These are phyloP conservation scores for Cryptocephalus moraei DNA, from an alignment of 2,888 invertebrate genomes.

Conservation along the genomic window DNA sequence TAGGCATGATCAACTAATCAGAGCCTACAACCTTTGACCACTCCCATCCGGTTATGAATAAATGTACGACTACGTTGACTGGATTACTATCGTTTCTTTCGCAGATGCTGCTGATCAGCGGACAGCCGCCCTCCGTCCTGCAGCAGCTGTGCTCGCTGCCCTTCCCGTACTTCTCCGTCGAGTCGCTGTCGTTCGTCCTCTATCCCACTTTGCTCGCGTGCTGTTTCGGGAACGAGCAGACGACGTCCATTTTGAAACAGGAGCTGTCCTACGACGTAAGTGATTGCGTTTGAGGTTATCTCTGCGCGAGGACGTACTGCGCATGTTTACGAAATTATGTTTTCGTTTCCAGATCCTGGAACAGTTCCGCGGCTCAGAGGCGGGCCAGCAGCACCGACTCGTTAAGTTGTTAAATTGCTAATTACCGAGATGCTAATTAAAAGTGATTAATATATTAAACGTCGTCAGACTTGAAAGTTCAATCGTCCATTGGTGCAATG, in stretches of 20 bases:
- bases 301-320: not conserved
- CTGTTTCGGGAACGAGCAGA: slow-evolving; percentile 55
- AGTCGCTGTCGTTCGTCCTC: slow-evolving; percentile 56
- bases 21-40: too few relatives aligned
- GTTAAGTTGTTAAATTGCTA: slow-evolving; percentile 35
- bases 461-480: slow-evolving; percentile 3
- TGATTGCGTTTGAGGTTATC: slow-evolving; percentile 5
- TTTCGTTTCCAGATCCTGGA: slow-evolving; percentile 43
- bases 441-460: slow-evolving; percentile 1
- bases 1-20: too few relatives aligned
- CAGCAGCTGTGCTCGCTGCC: slow-evolving; percentile 78
- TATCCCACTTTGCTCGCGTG: slow-evolving; percentile 72
- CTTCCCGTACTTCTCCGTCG: slow-evolving; percentile 77
- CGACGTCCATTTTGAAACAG: slow-evolving; percentile 65
- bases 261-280: slow-evolving; percentile 53
- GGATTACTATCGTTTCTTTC: slow-evolving; percentile 23
- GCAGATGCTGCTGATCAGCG: slow-evolving; percentile 62
- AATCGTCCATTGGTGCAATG: not conserved
- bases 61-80: too few relatives aligned
- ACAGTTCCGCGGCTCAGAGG: slow-evolving; percentile 45
- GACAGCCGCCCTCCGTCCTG: slow-evolving; percentile 67
- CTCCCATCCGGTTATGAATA: too few relatives aligned
- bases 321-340: not conserved
- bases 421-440: slow-evolving; percentile 15
- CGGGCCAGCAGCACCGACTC: slow-evolving; percentile 42